These are phyloP conservation scores for Drosophila cognata DNA, from an alignment of 2,888 invertebrate species.

Conservation along the genomic window DNA sequence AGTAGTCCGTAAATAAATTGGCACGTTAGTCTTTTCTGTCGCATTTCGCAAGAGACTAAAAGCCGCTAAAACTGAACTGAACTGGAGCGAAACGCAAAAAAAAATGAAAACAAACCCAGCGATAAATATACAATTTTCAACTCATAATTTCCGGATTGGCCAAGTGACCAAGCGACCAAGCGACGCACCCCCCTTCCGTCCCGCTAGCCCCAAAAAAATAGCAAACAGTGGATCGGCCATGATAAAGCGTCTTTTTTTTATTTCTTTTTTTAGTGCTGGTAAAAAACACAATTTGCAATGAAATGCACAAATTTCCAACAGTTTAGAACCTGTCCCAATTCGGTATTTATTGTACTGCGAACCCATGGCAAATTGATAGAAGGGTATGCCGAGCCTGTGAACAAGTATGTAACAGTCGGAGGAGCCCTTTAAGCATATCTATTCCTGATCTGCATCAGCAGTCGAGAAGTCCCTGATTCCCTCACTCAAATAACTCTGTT, in stretches of 20 bases:
- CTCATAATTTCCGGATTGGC: constrained; percentile 38
- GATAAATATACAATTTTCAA: constrained; percentile 57
- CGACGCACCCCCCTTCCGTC: not conserved
- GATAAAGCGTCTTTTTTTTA: not conserved
- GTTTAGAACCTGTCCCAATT: constrained; percentile 66
- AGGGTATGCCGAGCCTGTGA: not conserved
- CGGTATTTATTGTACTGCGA: constrained; percentile 51
- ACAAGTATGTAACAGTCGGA: not conserved
- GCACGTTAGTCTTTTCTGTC: constrained; percentile 60
- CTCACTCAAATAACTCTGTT: too few species aligned
- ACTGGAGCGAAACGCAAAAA: constrained; percentile 11
- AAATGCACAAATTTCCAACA: not conserved
- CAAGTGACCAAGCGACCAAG: not conserved
- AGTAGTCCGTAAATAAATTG: constrained; percentile 69
- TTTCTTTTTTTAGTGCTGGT: not conserved
- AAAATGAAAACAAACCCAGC: constrained; percentile 9
- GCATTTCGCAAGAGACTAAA: constrained; percentile 59
- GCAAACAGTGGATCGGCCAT: not conserved
- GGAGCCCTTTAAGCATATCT: not conserved
- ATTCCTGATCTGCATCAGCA: not conserved
- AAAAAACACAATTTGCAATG: not conserved
- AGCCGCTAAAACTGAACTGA: constrained; percentile 35
- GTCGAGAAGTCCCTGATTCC: not conserved
- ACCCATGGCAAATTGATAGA: not conserved
- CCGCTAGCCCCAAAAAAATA: not conserved